Percentiles rank a stretch among this genome's conserved stretches.
Evolutionary conservation across 2,888 invertebrate species (phyloP).

Genomic region (Drosophila sordidapex): DNA sequence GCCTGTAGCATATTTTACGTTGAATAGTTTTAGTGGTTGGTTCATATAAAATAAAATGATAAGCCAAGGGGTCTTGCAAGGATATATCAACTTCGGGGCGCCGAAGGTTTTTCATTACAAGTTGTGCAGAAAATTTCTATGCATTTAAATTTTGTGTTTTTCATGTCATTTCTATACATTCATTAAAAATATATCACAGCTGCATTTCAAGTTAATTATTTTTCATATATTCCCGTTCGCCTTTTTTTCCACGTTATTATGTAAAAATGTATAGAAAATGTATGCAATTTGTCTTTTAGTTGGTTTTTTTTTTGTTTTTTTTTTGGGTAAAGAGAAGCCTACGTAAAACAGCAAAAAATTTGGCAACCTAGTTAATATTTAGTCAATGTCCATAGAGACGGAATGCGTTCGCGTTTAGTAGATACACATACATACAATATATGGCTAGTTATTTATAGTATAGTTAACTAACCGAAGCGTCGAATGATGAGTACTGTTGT

Average conservation of each 20-base stretch:
- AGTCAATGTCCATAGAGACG: slow-evolving; percentile 69
- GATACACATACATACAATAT: slow-evolving; percentile 50
- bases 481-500: slow-evolving; percentile 32
- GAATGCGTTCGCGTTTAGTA: slow-evolving; percentile 62
- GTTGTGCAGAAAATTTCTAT: slow-evolving; percentile 39
- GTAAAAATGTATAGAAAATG: slow-evolving; percentile 71
- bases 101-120: slow-evolving; percentile 33
- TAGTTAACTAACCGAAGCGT: slow-evolving; percentile 75
- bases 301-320: slow-evolving; percentile 11
- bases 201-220: slow-evolving; percentile 71
- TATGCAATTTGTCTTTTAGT: slow-evolving; percentile 30
- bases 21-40: not conserved
- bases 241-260: slow-evolving; percentile 23
- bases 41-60: not conserved
- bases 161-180: slow-evolving; percentile 59
- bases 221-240: slow-evolving; percentile 20
- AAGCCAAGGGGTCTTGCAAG: slow-evolving; percentile 18
- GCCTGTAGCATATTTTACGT: not conserved
- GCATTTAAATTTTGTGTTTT: slow-evolving; percentile 35
- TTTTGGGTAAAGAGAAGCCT: slow-evolving; percentile 47
- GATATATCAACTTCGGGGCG: slow-evolving; percentile 27
- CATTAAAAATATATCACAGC: slow-evolving; percentile 74
- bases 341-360: slow-evolving; percentile 71
- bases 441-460: slow-evolving; percentile 60
- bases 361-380: slow-evolving; percentile 74